Percentiles rank a stretch among this genome's conserved stretches.
These are phyloP conservation scores for Potamilus streckersoni DNA, from an alignment of 1,140 invertebrate species.

Conservation along the genomic window DNA sequence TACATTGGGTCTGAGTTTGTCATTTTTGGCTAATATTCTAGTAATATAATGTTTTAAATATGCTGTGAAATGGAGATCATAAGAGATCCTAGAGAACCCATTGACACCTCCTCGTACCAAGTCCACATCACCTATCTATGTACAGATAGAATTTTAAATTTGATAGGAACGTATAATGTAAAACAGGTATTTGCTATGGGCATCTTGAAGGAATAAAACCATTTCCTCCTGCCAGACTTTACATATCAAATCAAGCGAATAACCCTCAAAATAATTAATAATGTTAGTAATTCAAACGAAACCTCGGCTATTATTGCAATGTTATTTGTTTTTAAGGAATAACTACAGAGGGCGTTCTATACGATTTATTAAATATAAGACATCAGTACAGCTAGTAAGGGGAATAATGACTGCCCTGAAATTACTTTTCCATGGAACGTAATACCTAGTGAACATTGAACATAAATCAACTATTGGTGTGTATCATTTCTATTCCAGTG, in stretches of 20 bases:
- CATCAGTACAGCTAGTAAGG: too few relatives aligned
- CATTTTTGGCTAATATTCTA: background rate
- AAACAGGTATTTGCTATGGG: constrained; percentile 23
- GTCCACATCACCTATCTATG: constrained; percentile 12
- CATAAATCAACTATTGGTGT: too few relatives aligned
- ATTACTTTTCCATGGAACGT: too few relatives aligned
- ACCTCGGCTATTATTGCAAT: background rate
- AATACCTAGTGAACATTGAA: too few relatives aligned
- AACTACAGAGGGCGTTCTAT: too few relatives aligned
- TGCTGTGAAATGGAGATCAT: constrained; percentile 12
- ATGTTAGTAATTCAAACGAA: constrained; percentile 15
- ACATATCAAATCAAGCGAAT: constrained; percentile 14
- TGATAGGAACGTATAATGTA: constrained; percentile 7
- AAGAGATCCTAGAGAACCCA: constrained; percentile 7
- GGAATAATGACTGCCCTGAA: too few relatives aligned
- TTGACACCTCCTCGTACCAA: background rate
- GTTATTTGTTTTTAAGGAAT: too few relatives aligned
- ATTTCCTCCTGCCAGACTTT: constrained; percentile 22
- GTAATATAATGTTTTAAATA: background rate
- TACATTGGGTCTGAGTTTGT: constrained; percentile 4
- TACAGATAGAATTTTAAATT: constrained; percentile 11
- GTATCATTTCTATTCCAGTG: too few relatives aligned
- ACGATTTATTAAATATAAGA: too few relatives aligned
- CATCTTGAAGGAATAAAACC: constrained; percentile 13
- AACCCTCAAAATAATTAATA: constrained; percentile 23